Conservation (phyloP, 1,140 invertebrate species). For the Platorchestia sp. region DNA sequence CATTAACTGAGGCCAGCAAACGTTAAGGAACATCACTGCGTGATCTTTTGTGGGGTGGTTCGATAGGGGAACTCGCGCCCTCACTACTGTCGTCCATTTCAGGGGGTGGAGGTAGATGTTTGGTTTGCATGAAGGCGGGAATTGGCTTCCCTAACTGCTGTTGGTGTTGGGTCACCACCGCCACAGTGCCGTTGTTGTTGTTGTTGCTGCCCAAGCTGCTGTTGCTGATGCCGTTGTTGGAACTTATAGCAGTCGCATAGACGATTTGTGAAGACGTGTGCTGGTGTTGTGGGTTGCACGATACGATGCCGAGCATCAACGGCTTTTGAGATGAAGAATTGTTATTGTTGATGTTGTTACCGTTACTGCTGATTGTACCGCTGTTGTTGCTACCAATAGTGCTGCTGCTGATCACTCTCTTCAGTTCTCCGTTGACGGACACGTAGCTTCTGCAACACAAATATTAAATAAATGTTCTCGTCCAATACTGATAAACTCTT, state of each 20-base stretch:
- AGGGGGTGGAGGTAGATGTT: background rate
- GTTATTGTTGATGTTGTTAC: background rate
- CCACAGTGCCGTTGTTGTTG: conserved; percentile 41
- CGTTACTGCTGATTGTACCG: conserved; percentile 28
- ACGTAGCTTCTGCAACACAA: conserved; percentile 46
- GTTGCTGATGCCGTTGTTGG: conserved; percentile 13
- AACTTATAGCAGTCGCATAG: conserved; percentile 15
- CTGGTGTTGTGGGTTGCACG: background rate
- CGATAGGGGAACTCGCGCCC: background rate
- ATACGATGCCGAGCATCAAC: conserved; percentile 20
- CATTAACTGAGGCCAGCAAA: background rate
- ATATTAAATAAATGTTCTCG: too few species aligned
- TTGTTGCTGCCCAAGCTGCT: background rate
- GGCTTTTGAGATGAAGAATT: background rate
- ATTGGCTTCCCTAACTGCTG: background rate
- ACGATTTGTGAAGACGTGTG: background rate
- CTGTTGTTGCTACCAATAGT: conserved; percentile 37
- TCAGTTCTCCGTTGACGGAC: conserved; percentile 14
- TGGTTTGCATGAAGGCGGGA: background rate
- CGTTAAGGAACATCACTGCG: conserved; percentile 51
- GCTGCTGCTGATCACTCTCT: background rate
- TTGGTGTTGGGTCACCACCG: conserved; percentile 24
- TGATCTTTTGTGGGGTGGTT: background rate
- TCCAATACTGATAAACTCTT: too few species aligned
- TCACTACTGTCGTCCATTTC: background rate